A percentile compares a stretch with the other conserved stretches of the same genome.
Conservation (phyloP, 2,113 vertebrate species). For the Corydoras maculifer region DNA sequence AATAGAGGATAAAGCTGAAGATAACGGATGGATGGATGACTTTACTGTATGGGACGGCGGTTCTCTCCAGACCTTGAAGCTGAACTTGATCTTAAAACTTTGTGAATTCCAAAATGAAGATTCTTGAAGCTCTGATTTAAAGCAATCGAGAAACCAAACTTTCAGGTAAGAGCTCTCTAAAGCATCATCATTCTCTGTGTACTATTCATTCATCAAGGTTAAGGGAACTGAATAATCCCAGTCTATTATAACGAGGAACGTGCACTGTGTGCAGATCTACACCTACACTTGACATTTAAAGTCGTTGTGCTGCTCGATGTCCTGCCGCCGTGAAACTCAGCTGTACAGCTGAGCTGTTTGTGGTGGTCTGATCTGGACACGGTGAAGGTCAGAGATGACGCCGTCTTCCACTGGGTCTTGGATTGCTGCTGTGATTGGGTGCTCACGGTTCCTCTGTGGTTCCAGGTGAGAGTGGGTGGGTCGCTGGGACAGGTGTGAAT, state of each 20-base stretch:
- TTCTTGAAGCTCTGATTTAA: no score
- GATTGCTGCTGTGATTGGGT: constrained; percentile 17
- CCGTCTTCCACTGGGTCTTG: constrained; percentile 45
- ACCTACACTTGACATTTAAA: constrained; percentile 58
- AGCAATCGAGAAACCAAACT: no score
- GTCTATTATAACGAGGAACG: not conserved
- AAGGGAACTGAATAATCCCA: no score
- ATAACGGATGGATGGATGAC: no score
- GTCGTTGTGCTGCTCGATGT: not conserved
- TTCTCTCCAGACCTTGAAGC: no score
- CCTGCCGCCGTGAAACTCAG: constrained; percentile 34
- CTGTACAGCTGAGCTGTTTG: constrained; percentile 47
- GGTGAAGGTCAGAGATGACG: constrained; percentile 52
- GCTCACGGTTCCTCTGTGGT: constrained; percentile 37
- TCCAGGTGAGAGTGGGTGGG: constrained; percentile 58
- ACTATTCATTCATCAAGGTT: no score
- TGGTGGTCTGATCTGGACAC: constrained; percentile 44
- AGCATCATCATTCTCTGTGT: no score
- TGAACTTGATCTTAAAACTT: no score
- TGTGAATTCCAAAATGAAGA: no score
- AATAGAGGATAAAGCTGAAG: no score
- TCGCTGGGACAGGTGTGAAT: constrained; percentile 52
- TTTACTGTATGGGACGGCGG: no score
- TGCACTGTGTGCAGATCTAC: not conserved
- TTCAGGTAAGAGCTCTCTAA: no score